These are phyloP conservation scores for Coracias cyanogaster DNA, from an alignment of 2,797 vertebrate genomes.

Conservation along the genomic window DNA sequence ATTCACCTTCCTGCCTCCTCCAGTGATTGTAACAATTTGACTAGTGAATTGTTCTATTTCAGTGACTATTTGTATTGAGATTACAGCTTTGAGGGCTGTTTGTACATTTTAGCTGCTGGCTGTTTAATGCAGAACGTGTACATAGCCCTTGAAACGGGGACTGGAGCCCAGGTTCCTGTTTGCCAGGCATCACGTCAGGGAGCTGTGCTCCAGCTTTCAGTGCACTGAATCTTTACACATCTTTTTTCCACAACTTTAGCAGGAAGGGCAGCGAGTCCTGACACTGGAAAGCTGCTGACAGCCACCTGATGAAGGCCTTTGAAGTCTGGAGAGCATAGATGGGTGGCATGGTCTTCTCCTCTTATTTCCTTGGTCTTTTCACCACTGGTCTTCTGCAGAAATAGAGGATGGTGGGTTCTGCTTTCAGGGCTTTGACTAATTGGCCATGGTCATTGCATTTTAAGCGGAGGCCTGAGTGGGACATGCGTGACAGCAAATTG, in stretches of 20 bases:
- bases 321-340: background rate
- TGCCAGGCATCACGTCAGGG: background rate
- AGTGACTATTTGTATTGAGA: background rate
- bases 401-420: background rate
- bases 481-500: background rate
- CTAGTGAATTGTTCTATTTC: background rate
- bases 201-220: background rate
- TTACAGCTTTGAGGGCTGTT: background rate
- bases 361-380: background rate
- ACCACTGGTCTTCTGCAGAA: background rate
- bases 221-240: background rate
- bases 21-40: background rate
- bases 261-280: background rate
- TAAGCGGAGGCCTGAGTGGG: background rate
- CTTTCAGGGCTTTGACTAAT: background rate
- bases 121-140: background rate
- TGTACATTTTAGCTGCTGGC: background rate
- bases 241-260: background rate
- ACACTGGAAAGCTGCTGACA: background rate
- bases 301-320: background rate
- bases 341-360: background rate
- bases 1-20: slow-evolving; percentile 3
- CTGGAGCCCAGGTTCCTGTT: background rate
- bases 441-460: background rate
- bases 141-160: background rate